A percentile compares a stretch with the other conserved stretches of the same genome.
Conservation (phyloP, 2,797 vertebrate genomes). For the Nothura maculosa region DNA sequence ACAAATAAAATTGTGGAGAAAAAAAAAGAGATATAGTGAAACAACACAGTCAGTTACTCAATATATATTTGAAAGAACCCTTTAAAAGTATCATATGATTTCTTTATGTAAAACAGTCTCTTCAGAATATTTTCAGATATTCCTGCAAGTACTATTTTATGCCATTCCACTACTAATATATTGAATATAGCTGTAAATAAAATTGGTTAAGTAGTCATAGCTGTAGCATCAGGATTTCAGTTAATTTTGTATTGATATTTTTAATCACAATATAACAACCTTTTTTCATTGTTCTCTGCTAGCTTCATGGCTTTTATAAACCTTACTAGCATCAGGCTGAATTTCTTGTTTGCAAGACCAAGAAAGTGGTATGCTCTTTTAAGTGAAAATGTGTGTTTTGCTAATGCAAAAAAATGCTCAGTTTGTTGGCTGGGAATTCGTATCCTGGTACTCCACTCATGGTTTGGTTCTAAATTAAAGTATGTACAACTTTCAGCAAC, state of each 20-base stretch:
- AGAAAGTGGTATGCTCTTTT: neutral
- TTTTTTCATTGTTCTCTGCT: neutral
- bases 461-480: neutral
- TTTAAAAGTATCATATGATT: neutral
- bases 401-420: neutral
- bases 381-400: neutral
- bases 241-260: neutral
- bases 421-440: neutral
- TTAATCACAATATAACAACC: neutral
- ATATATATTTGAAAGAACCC: neutral
- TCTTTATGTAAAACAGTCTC: neutral
- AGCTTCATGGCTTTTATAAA: neutral
- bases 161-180: neutral
- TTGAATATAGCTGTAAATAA: constrained; percentile 12
- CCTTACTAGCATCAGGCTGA: neutral
- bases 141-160: constrained; percentile 1
- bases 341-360: neutral
- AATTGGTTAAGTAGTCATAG: neutral
- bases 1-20: neutral
- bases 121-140: neutral
- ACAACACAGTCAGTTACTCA: neutral
- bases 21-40: neutral
- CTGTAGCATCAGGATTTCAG: neutral
- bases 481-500: neutral
- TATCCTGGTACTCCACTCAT: neutral